Conservation (phyloP, 2,888 invertebrate species). For the Agelastica alni region DNA sequence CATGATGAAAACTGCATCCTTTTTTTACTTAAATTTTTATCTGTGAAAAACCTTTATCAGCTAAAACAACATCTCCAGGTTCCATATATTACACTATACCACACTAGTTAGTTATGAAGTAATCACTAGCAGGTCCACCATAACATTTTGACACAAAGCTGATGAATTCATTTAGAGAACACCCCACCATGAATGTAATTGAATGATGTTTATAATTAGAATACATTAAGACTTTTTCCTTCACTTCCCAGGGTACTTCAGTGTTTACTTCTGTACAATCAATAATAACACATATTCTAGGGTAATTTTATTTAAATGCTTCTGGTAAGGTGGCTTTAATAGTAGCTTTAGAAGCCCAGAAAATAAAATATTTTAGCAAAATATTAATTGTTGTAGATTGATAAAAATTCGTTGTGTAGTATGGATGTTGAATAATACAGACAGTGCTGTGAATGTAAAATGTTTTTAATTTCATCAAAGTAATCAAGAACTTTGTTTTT, state of each 20-base stretch:
- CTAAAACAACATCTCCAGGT: too few relatives aligned
- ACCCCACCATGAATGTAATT: neutral
- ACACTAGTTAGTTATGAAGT: too few relatives aligned
- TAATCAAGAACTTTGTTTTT: neutral
- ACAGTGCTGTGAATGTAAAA: too few relatives aligned
- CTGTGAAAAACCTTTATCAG: too few relatives aligned
- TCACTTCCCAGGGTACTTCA: constrained; percentile 7
- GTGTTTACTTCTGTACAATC: constrained; percentile 23
- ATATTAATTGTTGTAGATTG: too few relatives aligned
- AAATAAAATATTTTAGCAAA: too few relatives aligned
- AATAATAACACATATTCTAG: constrained; percentile 17
- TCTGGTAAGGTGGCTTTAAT: constrained; percentile 14
- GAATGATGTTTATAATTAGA: constrained; percentile 4
- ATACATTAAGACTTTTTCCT: constrained; percentile 8
- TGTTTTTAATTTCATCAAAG: constrained; percentile 3
- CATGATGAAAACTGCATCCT: too few relatives aligned
- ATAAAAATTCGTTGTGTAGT: too few relatives aligned
- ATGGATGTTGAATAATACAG: too few relatives aligned
- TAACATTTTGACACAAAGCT: constrained; percentile 5
- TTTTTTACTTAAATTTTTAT: too few relatives aligned
- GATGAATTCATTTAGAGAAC: neutral
- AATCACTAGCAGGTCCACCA: constrained; percentile 3
- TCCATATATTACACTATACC: too few relatives aligned
- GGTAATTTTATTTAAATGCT: constrained; percentile 5
- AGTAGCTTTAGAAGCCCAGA: constrained; percentile 14